Evolutionary conservation across 2,888 invertebrate genomes (phyloP), one percentile per base, ranked within the genome.

Genomic region (Ormyrus labotus): DNA sequence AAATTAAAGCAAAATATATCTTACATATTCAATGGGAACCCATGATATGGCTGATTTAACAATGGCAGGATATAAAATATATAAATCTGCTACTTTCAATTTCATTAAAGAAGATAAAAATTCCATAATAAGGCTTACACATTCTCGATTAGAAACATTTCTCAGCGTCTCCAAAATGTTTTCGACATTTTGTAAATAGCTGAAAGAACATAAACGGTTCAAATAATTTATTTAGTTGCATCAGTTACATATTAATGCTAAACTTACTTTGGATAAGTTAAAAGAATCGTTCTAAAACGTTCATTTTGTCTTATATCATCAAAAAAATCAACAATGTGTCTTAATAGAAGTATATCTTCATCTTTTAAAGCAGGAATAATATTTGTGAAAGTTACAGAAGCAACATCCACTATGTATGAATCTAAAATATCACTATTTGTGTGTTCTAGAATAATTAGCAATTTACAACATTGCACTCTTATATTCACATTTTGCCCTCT

Each of bases 241-340:
- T 63, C 48, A 67, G 34, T 60, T 82, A 45, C 53, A 85, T 83
- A 74, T 81, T 81, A 57, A 57, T 11, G 61, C 57, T 50, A 55
- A 51, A 84, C 84, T 86, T 83, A 89, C 89, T 86, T 86, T 45
- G 85, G 63, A 83, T 91, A 91, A 72, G 87, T 88, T 3, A 88
- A 80, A 19, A 91, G 83, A 34, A 89, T 87, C 45, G 85, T 81
- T 83, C 84, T 87, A 6, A 87, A 89, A 73, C 88, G 87, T 55
- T 89, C 88, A 74, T 91, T 91, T 73, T 91, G 87, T 72, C 90
- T 88, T 51, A 92, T 90, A 83, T 93, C 93, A 45, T 92, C 87
- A 84, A 93, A 93, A 85, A 93, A 93, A 72, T 92, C 92, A 6
- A 93, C 91, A 10, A 92, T 90, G 74, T 93, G 93, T 78, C 92